Evolutionary conservation across 1,140 invertebrate genomes (phyloP).

Genomic region (Drosophila lini): DNA sequence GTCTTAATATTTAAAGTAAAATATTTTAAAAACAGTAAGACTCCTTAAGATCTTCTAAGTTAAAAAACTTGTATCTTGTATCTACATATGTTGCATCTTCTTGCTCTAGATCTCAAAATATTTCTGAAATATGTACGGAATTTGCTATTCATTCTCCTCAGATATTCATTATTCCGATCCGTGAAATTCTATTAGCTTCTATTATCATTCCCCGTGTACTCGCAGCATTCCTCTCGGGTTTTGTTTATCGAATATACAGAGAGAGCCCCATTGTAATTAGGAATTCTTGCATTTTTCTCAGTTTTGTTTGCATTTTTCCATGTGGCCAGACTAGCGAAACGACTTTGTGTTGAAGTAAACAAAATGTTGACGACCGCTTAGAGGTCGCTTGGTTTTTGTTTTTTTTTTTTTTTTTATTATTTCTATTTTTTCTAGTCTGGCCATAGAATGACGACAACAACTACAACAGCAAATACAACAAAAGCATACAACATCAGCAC

Average conservation of each 20-base stretch:
- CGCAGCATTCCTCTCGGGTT: conserved; percentile 22
- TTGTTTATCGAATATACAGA: conserved; percentile 24
- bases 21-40: too few relatives aligned
- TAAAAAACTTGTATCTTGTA: neutral
- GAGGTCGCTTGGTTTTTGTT: conserved; percentile 53
- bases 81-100: neutral
- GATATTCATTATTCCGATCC: conserved; percentile 10
- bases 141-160: neutral
- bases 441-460: conserved; percentile 41
- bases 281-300: conserved; percentile 27
- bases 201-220: conserved; percentile 17
- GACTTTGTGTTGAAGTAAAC: conserved; percentile 60
- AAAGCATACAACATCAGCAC: conserved; percentile 32
- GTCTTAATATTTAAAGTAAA: neutral
- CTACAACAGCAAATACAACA: conserved; percentile 19
- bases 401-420: neutral
- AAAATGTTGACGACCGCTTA: conserved; percentile 62
- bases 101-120: conserved; percentile 5
- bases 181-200: conserved; percentile 9
- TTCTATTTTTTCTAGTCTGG: conserved; percentile 23
- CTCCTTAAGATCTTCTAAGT: neutral
- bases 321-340: conserved; percentile 43
- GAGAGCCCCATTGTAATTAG: conserved; percentile 45
- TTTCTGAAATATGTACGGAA: neutral
- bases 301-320: conserved; percentile 44